Evolutionary conservation across 2,888 invertebrate species (phyloP), one percentile per base, ranked within the genome.

Genomic region (Mylabris sibirica): DNA sequence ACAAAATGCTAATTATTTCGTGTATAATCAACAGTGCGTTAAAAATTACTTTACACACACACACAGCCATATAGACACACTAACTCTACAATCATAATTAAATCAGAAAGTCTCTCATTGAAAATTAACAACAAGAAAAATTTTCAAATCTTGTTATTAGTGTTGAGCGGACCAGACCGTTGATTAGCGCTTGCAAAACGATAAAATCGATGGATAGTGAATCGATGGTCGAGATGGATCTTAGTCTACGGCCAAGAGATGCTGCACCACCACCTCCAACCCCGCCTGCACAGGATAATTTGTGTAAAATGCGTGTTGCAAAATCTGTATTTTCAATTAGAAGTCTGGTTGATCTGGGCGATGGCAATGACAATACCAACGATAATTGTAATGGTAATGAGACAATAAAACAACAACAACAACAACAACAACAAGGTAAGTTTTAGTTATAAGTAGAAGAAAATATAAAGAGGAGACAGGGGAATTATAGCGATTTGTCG

Each of bases 241-340:
- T 88, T 71, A 86, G 86, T 73, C 87, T 86, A 66, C 84, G 86
- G 66, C 84, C 84, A 38, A 82, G 86, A 79, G 85, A 83, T 14
- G 65, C 60, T 22, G 64, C 44, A 14, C 59, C 60, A 24, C 81
- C 71, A 71, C 82, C 30, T 0, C 30, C 30, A 30, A 4, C 30
- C 4, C 30, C 4, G 8, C 30, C 30, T 24, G 80, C 71, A 71
- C 82, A 78, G 75, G 84, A 78, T 77, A 85, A 72, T 75, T 81
- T 66, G 76, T 86, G 80, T 59, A 88, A 88, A 76, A 84, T 87
- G 60, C 83, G 89, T 41, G 86, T 87, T 11, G 89, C 89, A 26
- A 89, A 89, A 76, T 88, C 88, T 67, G 88, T 89, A 63, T 89
- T 89, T 79, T 88, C 88, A 67, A 89, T 89, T 66, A 81, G 89